Conservation (phyloP, 2,797 vertebrate species). For the Columba guinea region DNA sequence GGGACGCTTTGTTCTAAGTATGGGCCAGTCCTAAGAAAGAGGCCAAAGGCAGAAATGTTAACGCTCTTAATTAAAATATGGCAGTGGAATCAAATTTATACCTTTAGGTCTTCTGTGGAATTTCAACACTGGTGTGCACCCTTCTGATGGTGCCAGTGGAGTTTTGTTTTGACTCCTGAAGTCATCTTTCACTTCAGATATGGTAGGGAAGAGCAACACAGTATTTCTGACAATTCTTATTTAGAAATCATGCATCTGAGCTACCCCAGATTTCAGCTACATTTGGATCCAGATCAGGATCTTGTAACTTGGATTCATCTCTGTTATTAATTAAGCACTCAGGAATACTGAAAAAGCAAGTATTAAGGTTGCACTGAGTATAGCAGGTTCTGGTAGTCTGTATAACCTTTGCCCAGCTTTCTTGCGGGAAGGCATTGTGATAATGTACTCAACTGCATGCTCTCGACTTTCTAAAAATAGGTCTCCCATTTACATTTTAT, state of each 20-base stretch:
- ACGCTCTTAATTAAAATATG: neutral
- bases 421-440: neutral
- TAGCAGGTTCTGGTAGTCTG: neutral
- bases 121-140: neutral
- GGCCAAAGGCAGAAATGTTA: neutral
- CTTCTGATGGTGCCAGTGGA: neutral
- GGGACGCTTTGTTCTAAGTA: neutral
- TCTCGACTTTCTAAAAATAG: neutral
- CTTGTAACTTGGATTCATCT: neutral
- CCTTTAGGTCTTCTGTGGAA: neutral
- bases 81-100: neutral
- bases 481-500: neutral
- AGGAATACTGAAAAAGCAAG: neutral
- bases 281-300: neutral
- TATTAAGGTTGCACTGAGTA: neutral
- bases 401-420: neutral
- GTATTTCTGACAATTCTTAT: neutral
- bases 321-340: neutral
- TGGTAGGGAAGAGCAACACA: neutral
- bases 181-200: neutral
- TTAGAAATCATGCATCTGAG: neutral
- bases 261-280: neutral
- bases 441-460: neutral
- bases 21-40: neutral
- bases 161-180: neutral